Base-by-base conservation (phyloP, 30 jellyfish, hydroid and myxozoan species). In the Clytia hemisphaerica region DNA sequence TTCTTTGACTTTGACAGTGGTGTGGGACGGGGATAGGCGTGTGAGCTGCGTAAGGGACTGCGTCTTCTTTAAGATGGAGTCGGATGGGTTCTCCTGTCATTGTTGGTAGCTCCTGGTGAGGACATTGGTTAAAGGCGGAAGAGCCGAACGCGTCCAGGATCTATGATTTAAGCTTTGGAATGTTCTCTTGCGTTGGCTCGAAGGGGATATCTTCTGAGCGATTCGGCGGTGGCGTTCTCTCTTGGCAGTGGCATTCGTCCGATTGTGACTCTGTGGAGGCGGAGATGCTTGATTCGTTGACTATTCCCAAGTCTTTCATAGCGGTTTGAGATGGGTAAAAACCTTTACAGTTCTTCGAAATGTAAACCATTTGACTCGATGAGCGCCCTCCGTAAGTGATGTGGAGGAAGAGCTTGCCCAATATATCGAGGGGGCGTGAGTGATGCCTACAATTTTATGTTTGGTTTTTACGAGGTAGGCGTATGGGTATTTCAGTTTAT, bases 1-100 rank as follows among this genome's bases (percentile, higher is more conserved):
- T 4, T 24, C 76, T 22, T 62, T 62, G n/a, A n/a, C n/a, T n/a
- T n/a, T n/a, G n/a, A n/a, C n/a, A n/a, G n/a, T 62, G 76, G 25
- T 62, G 76, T 4, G 76, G 76, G 4, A 62, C 69, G 33, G 76
- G 76, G 6, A 62, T 62, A 6, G 76, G 76, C 32, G 15, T 15
- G 67, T 62, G 76, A 15, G 25, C 76, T 15, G 76, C 76, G 12
- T 24, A 62, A 18, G 76, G 76, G 10, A 5, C 25, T 5, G 6
- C 6, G 6, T 35, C 76, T 4, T 32, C 50, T 15, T 36, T 32
- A 37, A 62, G 37, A 3, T 19, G 12, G 71, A 62, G 12, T 15
- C 27, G 19, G 7, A 62, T 15, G 6, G 76, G 76, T 22, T 36
- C 69, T 32, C 76, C 71, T 4, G 76, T 29, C 76, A 62, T 62